These are phyloP conservation scores for Lophius americanus DNA, from an alignment of 2,797 vertebrate genomes.

Conservation along the genomic window DNA sequence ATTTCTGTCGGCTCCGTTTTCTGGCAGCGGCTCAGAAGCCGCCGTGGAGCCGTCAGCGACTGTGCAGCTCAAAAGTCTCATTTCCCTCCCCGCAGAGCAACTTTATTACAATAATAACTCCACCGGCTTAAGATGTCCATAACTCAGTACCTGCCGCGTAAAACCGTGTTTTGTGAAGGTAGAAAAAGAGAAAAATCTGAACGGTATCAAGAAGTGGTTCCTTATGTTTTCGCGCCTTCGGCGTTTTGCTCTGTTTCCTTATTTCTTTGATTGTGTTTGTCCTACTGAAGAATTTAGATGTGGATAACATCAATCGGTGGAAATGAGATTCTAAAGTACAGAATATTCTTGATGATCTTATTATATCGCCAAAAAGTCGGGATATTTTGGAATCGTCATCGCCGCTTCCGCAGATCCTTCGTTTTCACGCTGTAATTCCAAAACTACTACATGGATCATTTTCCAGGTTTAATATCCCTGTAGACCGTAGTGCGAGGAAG, in stretches of 20 bases:
- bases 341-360: too few relatives aligned
- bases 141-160: conserved; percentile 51
- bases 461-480: too few relatives aligned
- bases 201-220: conserved; percentile 10
- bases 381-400: too few relatives aligned
- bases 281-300: too few relatives aligned
- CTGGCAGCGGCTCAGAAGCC: conserved; percentile 36
- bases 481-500: too few relatives aligned
- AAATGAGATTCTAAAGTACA: too few relatives aligned
- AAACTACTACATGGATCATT: too few relatives aligned
- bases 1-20: conserved; percentile 49
- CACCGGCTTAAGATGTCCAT: conserved; percentile 35
- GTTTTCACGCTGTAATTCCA: too few relatives aligned
- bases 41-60: conserved; percentile 61
- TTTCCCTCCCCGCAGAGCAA: conserved; percentile 44
- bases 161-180: conserved; percentile 26
- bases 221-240: conserved; percentile 15
- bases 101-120: conserved; percentile 70
- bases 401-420: too few relatives aligned
- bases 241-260: conserved; percentile 13
- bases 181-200: conserved; percentile 22
- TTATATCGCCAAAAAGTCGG: too few relatives aligned
- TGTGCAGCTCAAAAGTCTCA: conserved; percentile 27
- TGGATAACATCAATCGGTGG: too few relatives aligned
- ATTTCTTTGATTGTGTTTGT: neutral